Evolutionary conservation across 2,113 vertebrate genomes (phyloP).

Genomic region (Paraplagusia blochii): DNA sequence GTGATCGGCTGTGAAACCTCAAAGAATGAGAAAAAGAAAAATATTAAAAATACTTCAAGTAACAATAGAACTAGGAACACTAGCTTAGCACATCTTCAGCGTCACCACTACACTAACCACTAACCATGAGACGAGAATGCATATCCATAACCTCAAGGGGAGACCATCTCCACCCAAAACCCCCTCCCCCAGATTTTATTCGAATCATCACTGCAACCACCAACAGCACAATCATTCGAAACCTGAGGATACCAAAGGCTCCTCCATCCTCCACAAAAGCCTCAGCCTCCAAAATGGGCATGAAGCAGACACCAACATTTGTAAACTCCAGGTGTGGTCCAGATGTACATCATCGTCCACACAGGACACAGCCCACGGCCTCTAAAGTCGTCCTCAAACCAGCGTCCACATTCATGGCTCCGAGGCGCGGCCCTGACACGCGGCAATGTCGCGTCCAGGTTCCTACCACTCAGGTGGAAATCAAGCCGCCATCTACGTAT

Average conservation of each 20-base stretch:
- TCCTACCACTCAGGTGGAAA: background rate
- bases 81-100: background rate
- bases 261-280: background rate
- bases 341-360: background rate
- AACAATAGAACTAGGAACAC: background rate
- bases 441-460: background rate
- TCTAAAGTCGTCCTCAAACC: background rate
- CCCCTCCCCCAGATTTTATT: background rate
- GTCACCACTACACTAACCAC: background rate
- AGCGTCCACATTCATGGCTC: background rate
- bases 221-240: background rate
- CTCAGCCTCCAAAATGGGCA: background rate
- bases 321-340: background rate
- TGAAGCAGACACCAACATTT: background rate
- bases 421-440: background rate
- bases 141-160: background rate
- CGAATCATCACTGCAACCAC: background rate
- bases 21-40: background rate
- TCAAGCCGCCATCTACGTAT: background rate
- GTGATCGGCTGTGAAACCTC: background rate
- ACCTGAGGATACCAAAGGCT: background rate
- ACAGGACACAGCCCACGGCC: background rate
- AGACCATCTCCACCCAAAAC: background rate
- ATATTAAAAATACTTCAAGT: background rate
- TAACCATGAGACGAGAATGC: background rate